These are phyloP conservation scores for Drosophila barbarae DNA, from an alignment of 2,888 invertebrate genomes.

Conservation along the genomic window DNA sequence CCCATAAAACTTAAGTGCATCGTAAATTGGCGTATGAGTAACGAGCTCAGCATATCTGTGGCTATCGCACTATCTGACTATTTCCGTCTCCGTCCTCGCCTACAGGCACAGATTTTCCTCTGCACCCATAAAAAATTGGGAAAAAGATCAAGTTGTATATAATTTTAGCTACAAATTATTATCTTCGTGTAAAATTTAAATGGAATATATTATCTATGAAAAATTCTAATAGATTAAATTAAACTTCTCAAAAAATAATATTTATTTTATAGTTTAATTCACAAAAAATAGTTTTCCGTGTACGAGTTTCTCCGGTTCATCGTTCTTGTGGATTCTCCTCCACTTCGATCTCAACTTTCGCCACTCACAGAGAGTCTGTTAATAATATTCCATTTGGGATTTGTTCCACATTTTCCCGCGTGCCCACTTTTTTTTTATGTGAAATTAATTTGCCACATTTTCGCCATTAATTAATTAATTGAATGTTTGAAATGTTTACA, in stretches of 20 bases:
- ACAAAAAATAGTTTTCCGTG: neutral
- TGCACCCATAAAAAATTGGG: neutral
- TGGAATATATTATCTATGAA: neutral
- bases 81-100: slow-evolving; percentile 56
- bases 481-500: slow-evolving; percentile 66
- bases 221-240: neutral
- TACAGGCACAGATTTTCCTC: slow-evolving; percentile 37
- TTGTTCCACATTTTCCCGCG: slow-evolving; percentile 36
- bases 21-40: slow-evolving; percentile 72
- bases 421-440: slow-evolving; percentile 58
- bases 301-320: slow-evolving; percentile 4
- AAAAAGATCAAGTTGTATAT: no score
- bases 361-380: slow-evolving; percentile 30
- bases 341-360: slow-evolving; percentile 54
- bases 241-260: neutral
- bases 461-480: slow-evolving; percentile 72
- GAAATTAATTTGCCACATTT: slow-evolving; percentile 72
- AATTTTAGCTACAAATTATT: no score
- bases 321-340: slow-evolving; percentile 9
- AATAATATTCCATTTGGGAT: slow-evolving; percentile 51
- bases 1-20: slow-evolving; percentile 73
- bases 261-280: neutral
- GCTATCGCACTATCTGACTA: slow-evolving; percentile 43
- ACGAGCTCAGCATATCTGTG: slow-evolving; percentile 60
- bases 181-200: no score